These are phyloP conservation scores for Tanytarsus gracilentus DNA, from an alignment of 2,888 invertebrate genomes.

Conservation along the genomic window DNA sequence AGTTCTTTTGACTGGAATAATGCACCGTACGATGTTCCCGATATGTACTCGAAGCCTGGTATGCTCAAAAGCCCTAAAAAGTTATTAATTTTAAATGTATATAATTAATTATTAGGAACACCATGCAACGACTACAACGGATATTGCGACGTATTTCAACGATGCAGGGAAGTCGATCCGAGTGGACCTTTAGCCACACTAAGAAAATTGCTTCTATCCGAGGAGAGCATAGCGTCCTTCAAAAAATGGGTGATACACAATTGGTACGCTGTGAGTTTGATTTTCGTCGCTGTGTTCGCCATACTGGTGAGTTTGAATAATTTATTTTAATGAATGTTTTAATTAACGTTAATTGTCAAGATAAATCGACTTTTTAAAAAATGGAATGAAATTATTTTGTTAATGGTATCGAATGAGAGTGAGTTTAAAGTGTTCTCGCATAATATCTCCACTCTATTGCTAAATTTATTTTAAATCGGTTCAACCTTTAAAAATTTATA, in stretches of 20 bases:
- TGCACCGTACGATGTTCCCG: constrained; percentile 81
- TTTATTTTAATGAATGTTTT: background rate
- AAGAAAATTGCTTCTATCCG: constrained; percentile 73
- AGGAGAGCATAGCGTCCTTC: constrained; percentile 82
- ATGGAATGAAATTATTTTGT: constrained; percentile 23
- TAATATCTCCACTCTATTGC: no score
- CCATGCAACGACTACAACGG: constrained; percentile 92
- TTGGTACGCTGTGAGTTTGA: constrained; percentile 82
- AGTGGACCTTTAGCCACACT: constrained; percentile 85
- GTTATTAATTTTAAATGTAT: no score
- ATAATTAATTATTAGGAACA: no score
- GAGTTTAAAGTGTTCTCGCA: constrained; percentile 13
- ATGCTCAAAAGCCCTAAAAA: no score
- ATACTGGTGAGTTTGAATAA: constrained; percentile 61
- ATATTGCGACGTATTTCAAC: constrained; percentile 59
- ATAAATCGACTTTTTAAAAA: constrained; percentile 4
- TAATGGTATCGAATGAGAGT: background rate
- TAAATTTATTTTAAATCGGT: no score
- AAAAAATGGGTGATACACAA: constrained; percentile 78
- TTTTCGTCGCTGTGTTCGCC: constrained; percentile 62
- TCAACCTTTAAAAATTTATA: no score
- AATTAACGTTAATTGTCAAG: no score
- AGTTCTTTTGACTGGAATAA: constrained; percentile 89
- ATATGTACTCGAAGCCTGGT: constrained; percentile 87
- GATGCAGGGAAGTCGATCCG: constrained; percentile 86